phyloP scores from a whole-genome alignment of 2,797 vertebrate genomes.

The Fistularia commersonii region DNA sequence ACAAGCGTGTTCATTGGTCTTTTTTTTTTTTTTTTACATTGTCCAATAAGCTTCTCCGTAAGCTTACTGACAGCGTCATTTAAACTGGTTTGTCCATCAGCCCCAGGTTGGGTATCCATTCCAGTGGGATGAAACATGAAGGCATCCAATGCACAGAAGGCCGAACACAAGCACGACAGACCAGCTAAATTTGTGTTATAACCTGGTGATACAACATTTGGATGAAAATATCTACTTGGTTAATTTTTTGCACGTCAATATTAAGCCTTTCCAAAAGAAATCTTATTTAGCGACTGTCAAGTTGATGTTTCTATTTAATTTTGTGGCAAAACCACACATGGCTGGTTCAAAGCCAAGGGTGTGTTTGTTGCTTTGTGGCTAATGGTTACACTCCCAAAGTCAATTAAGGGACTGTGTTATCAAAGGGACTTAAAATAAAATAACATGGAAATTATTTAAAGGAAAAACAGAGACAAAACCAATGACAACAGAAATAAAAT shows the following conservation, averaged over 20 bases:
- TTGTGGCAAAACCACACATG: neutral
- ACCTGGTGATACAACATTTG: slow-evolving; percentile 8
- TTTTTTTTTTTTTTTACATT: slow-evolving; percentile 35
- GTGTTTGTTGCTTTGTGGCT: slow-evolving; percentile 2
- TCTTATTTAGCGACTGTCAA: neutral
- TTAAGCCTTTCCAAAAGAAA: neutral
- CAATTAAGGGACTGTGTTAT: slow-evolving; percentile 3
- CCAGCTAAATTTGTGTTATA: slow-evolving; percentile 16
- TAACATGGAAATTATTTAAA: slow-evolving; percentile 12
- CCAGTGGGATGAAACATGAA: slow-evolving; percentile 77
- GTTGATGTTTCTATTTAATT: slow-evolving; percentile 8
- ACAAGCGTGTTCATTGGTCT: slow-evolving; percentile 30
- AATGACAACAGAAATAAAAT: no score
- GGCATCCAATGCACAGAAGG: slow-evolving; percentile 68
- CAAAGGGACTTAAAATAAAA: slow-evolving; percentile 2
- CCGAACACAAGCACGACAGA: slow-evolving; percentile 52
- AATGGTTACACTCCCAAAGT: slow-evolving; percentile 7
- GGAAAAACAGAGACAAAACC: neutral
- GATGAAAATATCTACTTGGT: slow-evolving; percentile 5
- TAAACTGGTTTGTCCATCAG: slow-evolving; percentile 62
- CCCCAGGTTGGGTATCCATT: slow-evolving; percentile 75
- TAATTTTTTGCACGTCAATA: no score
- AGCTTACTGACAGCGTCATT: slow-evolving; percentile 57
- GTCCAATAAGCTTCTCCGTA: slow-evolving; percentile 48
- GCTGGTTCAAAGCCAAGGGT: slow-evolving; percentile 5